Base-by-base conservation (phyloP, 2,888 invertebrate genomes). In the Xestia ashworthii region DNA sequence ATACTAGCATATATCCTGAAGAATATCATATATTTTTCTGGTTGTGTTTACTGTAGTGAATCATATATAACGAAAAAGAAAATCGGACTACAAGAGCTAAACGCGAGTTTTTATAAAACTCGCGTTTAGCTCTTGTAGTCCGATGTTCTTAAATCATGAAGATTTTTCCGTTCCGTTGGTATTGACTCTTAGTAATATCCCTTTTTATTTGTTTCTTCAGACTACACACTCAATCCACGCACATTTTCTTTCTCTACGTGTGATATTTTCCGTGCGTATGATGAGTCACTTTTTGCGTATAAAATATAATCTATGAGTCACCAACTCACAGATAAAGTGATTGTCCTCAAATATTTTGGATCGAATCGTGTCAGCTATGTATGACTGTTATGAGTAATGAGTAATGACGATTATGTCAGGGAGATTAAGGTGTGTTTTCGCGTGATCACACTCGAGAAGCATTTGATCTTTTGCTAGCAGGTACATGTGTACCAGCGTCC, bases 221-320 rank as follows among this genome's bases (percentile, higher is more conserved):
- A 5, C 55, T 5, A 58, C 25, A 25, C 6, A 25, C 14, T 58
- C 25, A 0, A 14, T 3, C 25, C 25, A 58, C 58, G 58, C 25
- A 60, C 8, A 58, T 60, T 60, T 25, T 16, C 58, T 60, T 32
- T 1, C 8, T 8, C 25, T 25, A 58, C 58, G 9, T 9, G 14
- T 60, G 25, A 60, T 60, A 68, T 25, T 32, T 32, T 22, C 6
- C n/a, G 22, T 60, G 46, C 38, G 19, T 64, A 38, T 22, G 32
- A 32, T 66, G 68, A 67, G 19, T 72, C 48, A 72, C 12, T 50
- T 41, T 6, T 50, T 41, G 72, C 68, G 73, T 53, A 4, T 14
- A 44, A 66, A 46, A 32, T 25, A 25, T 8, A 41, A 41, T 41
- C 41, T 41, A 41, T 44, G 44, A 44, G 44, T 44, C 9, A 44